Evolutionary conservation across 2,113 vertebrate genomes (phyloP), one percentile per base, ranked within the genome.

Genomic region (Channa maculata): DNA sequence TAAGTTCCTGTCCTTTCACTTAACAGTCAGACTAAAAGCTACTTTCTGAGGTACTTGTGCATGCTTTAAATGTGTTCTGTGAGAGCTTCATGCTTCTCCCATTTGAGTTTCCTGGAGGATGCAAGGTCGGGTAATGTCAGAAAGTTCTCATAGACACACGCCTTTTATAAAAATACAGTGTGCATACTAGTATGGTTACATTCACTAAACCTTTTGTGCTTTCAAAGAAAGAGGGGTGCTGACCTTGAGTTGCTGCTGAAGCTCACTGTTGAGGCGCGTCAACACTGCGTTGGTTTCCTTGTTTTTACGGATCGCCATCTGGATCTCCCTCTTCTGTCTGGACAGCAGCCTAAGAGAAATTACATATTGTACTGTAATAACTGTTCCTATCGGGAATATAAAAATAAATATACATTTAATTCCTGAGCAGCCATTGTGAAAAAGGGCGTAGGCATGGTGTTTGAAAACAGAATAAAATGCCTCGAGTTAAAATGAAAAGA

Each of bases 181-280:
- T 14, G 24, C 54, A 24, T 24, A 24, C 24, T 24, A 24, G 44
- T 48, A 33, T 14, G 64, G 58, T 5, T 59, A 50, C 59, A 63
- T 57, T 44, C 36, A 50, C 41, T 34, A 43, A 61, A 36, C 13
- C 49, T 49, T 3, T 15, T 41, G 44, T 12, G n/a, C 9, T 66
- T 5, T 24, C 1, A 64, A 44, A 65, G 53, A 63, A 2, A 70
- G 49, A 78, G 44, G 50, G 59, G 4, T 6, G 5, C 92, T 92
- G 90, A 99, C 98, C 97, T 99, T 98, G 57, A 99, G 94, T 79
- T 99, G 96, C 91, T 99, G 97, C 46, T 99, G 97, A 46, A 99
- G 97, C 79, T 99, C 97, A 66, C 97, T 97, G 86, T 99, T 99
- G 82, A 99, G 89, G 59, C 97, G 96, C 63, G 95, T 94, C n/a